Conservation (phyloP, 2,113 vertebrate genomes). For the Pantherophis guttatus region DNA sequence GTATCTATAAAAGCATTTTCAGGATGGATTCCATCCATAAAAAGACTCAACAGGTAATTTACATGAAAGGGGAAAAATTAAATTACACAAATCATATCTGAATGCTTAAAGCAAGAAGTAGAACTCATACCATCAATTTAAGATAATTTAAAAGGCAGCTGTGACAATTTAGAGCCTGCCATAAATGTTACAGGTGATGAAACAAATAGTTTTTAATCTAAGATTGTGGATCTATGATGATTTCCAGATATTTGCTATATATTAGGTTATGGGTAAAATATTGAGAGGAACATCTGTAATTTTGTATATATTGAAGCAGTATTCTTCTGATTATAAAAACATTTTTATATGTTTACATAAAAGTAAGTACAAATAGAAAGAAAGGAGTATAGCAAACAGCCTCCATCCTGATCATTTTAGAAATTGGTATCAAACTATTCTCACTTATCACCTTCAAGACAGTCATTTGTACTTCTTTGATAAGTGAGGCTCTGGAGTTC, state of each 20-base stretch:
- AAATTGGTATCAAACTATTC: not conserved
- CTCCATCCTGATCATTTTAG: not conserved
- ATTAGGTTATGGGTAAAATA: not conserved
- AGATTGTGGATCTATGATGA: not conserved
- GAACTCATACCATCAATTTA: not conserved
- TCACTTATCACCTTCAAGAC: not conserved
- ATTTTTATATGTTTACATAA: not conserved
- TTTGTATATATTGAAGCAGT: not conserved
- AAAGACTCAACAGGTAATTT: not conserved
- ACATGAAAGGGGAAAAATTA: not conserved
- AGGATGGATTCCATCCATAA: not conserved
- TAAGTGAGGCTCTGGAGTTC: not conserved
- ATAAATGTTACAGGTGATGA: not conserved
- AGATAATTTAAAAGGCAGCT: not conserved
- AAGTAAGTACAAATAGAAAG: not conserved
- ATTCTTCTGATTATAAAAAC: not conserved
- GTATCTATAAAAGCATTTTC: not conserved
- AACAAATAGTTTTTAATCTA: not conserved
- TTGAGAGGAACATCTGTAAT: not conserved
- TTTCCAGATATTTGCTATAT: not conserved
- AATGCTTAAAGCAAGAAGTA: not conserved
- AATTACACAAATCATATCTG: not conserved
- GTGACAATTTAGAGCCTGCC: not conserved
- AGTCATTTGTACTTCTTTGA: not conserved
- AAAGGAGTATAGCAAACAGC: not conserved